These are phyloP conservation scores for Rhogogaster chlorosoma DNA, from an alignment of 2,888 invertebrate species.

Conservation along the genomic window DNA sequence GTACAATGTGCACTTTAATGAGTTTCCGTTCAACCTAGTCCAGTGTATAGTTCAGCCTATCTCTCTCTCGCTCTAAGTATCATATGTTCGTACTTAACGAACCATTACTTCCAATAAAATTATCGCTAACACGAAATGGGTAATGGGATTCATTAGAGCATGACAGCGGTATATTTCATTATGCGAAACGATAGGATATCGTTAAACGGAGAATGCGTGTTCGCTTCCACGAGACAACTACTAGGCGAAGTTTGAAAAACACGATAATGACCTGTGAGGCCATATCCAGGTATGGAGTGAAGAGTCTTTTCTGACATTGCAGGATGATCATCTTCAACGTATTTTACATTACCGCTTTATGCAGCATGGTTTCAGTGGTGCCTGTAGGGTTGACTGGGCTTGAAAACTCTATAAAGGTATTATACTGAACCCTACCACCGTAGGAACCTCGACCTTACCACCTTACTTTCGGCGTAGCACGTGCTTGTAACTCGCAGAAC, in stretches of 20 bases:
- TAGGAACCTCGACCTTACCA: slow-evolving; percentile 23
- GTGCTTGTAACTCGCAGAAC: slow-evolving; percentile 32
- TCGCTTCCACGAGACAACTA: not conserved
- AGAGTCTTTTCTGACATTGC: not conserved
- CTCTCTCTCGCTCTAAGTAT: not conserved
- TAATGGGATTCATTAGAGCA: slow-evolving; percentile 14
- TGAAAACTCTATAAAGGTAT: slow-evolving; percentile 10
- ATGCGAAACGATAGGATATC: not conserved
- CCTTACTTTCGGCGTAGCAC: slow-evolving; percentile 30
- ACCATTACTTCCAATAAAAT: slow-evolving; percentile 40
- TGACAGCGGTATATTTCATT: slow-evolving; percentile 20
- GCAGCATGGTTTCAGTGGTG: not conserved
- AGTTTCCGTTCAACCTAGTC: not conserved
- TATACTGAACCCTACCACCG: not conserved
- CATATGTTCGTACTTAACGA: not conserved
- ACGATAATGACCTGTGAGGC: not conserved
- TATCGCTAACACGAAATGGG: not conserved
- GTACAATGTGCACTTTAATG: not conserved
- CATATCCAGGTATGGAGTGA: not conserved
- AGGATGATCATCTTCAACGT: not conserved
- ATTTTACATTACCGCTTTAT: not conserved
- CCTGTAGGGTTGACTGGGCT: not conserved
- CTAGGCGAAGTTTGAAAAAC: not conserved
- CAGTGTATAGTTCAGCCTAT: not conserved
- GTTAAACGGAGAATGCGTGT: not conserved